phyloP scores from a whole-genome alignment of 2,797 vertebrate species.

The Anas bernieri region DNA sequence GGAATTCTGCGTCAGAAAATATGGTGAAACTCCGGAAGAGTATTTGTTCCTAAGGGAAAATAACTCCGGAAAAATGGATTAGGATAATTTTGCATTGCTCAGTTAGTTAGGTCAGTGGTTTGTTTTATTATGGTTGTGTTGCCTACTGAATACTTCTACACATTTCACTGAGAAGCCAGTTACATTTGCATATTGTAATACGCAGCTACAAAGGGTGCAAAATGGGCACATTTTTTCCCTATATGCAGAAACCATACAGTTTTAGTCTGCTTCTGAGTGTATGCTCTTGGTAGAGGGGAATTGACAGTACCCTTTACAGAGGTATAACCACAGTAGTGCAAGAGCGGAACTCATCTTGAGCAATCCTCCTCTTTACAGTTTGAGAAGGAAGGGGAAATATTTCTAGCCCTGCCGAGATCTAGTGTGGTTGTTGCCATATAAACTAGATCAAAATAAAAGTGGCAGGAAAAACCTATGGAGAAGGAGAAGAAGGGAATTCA shows the following conservation, averaged over 20 bases:
- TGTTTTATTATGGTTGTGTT: background rate
- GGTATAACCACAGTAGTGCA: background rate
- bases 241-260: background rate
- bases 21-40: constrained; percentile 15
- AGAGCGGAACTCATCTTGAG: background rate
- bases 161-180: background rate
- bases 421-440: background rate
- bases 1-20: constrained; percentile 44
- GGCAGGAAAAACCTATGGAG: background rate
- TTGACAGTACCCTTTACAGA: background rate
- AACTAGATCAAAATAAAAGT: background rate
- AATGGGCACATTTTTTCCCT: background rate
- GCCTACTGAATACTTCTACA: background rate
- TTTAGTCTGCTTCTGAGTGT: background rate
- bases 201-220: background rate
- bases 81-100: background rate
- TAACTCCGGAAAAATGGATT: constrained; percentile 18
- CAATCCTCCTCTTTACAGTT: background rate
- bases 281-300: background rate
- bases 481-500: background rate
- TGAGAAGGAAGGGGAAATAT: background rate
- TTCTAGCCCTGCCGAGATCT: background rate
- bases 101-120: background rate
- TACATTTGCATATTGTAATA: background rate
- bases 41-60: constrained; percentile 13